A percentile compares a stretch with the other conserved stretches of the same genome.
Evolutionary conservation across 1,140 invertebrate genomes (phyloP).

Genomic region (Paralvinella palmiformis): DNA sequence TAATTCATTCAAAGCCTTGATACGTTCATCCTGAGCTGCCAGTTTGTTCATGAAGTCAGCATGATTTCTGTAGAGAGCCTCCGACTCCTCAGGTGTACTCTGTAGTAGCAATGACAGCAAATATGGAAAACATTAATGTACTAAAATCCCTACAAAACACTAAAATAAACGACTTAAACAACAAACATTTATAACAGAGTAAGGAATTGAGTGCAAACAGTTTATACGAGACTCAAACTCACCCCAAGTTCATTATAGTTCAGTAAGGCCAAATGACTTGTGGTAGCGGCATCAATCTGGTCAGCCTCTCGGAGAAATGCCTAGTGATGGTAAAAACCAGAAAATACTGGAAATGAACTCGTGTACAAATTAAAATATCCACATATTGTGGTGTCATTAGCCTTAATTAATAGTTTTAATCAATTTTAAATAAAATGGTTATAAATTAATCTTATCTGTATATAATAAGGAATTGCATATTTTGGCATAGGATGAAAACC

Average conservation of each 20-base stretch:
- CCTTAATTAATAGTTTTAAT: too few species aligned
- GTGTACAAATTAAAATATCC: too few species aligned
- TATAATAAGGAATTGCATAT: too few species aligned
- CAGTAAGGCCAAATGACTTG: constrained; percentile 87
- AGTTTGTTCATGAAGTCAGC: constrained; percentile 91
- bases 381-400: too few species aligned
- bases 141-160: not conserved
- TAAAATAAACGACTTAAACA: not conserved
- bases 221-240: too few species aligned
- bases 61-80: constrained; percentile 87
- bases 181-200: not conserved
- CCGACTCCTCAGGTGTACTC: constrained; percentile 89
- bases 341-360: too few species aligned
- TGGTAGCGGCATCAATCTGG: constrained; percentile 90
- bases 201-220: not conserved
- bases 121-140: not conserved
- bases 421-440: too few species aligned
- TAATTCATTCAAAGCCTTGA: constrained; percentile 77
- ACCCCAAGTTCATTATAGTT: constrained; percentile 84
- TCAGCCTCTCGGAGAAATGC: constrained; percentile 95
- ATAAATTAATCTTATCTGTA: too few species aligned
- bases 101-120: constrained; percentile 43
- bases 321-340: constrained; percentile 84
- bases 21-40: constrained; percentile 84
- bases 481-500: too few species aligned